Evolutionary conservation across 2,797 vertebrate species (phyloP).

Genomic region (Sebastes baramenuke): DNA sequence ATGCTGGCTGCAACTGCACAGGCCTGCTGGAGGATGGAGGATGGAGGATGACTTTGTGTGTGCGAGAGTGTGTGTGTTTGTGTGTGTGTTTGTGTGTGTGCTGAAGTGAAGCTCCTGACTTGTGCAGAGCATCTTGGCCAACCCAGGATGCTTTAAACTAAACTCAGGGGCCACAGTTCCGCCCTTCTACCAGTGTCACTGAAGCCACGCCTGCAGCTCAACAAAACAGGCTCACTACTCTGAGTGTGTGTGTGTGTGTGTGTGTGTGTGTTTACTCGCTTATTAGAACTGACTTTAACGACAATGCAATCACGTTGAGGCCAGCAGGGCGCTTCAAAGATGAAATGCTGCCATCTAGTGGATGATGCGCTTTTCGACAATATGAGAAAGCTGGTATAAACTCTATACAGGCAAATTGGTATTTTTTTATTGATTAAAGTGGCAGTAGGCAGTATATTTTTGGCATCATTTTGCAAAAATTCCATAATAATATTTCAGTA

Average conservation of each 20-base stretch:
- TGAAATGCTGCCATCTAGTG: conserved; percentile 37
- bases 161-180: conserved; percentile 43
- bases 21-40: not conserved
- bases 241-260: not conserved
- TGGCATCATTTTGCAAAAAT: too few species aligned
- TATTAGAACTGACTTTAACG: not conserved
- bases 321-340: too few species aligned
- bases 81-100: not conserved
- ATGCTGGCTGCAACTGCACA: conserved; percentile 49
- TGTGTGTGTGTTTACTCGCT: not conserved
- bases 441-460: too few species aligned
- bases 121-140: conserved; percentile 25
- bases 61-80: too few species aligned
- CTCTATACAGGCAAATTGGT: not conserved
- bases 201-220: conserved; percentile 65
- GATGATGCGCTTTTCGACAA: not conserved
- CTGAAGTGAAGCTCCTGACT: conserved; percentile 5
- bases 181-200: conserved; percentile 53
- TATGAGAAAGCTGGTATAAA: not conserved
- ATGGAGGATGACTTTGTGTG: not conserved
- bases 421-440: too few species aligned
- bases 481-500: too few species aligned
- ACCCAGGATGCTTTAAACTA: conserved; percentile 67
- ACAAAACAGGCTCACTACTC: not conserved
- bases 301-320: not conserved